Percentiles rank a stretch among this genome's conserved stretches.
These are phyloP conservation scores for Phalacrocorax aristotelis DNA, from an alignment of 2,113 vertebrate genomes.

Conservation along the genomic window DNA sequence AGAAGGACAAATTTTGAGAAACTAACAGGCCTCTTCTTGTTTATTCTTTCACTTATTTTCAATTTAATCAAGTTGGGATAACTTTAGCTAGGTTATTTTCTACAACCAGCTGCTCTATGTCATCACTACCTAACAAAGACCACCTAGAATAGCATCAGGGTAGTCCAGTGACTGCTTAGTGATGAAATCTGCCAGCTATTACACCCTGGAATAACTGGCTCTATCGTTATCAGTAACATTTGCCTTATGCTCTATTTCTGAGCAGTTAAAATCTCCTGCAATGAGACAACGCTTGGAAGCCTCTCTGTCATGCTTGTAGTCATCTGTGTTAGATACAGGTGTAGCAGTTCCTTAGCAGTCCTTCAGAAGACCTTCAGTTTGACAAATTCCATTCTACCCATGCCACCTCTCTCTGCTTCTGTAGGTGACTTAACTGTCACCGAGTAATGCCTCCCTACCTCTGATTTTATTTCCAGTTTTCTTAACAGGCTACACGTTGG, in stretches of 20 bases:
- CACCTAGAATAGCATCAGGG: slow-evolving; percentile 50
- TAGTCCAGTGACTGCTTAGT: not conserved
- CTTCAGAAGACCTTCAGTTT: not conserved
- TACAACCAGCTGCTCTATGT: slow-evolving; percentile 58
- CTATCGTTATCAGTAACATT: not conserved
- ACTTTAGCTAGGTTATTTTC: slow-evolving; percentile 63
- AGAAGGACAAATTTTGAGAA: not conserved
- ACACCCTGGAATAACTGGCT: slow-evolving; percentile 40
- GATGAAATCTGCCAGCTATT: slow-evolving; percentile 48
- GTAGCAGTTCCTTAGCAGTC: not conserved
- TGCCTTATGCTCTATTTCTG: slow-evolving; percentile 37
- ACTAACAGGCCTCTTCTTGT: not conserved
- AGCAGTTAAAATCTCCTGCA: not conserved
- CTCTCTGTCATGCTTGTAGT: not conserved
- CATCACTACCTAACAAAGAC: slow-evolving; percentile 56
- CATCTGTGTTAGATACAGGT: not conserved
- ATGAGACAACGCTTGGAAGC: not conserved
- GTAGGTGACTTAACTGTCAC: not conserved
- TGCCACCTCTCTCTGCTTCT: not conserved
- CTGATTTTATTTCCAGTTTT: not conserved
- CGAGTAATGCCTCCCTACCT: not conserved
- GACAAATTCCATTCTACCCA: not conserved
- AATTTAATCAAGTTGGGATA: slow-evolving; percentile 18
- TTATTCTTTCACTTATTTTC: not conserved
- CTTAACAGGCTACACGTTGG: too few species aligned